Evolutionary conservation across 2,797 vertebrate species (phyloP).

Genomic region (Coracias cyanogaster): DNA sequence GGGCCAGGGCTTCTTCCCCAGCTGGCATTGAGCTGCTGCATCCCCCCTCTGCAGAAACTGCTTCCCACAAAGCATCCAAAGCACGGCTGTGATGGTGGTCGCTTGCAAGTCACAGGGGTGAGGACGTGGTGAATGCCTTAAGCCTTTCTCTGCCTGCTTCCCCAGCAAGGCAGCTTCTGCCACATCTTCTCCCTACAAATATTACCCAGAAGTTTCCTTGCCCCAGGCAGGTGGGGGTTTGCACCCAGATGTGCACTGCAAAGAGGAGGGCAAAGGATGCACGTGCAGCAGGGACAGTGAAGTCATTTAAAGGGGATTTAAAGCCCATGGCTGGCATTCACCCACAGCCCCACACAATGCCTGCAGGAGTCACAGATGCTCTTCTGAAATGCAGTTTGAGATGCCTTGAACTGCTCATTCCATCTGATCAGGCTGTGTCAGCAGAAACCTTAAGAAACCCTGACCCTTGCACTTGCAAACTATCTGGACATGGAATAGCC

Average conservation of each 20-base stretch:
- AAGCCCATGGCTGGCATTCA: not conserved
- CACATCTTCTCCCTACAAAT: not conserved
- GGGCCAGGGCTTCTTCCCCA: not conserved
- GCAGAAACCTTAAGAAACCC: not conserved
- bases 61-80: not conserved
- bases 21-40: not conserved
- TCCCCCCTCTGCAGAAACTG: not conserved
- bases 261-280: not conserved
- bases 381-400: not conserved
- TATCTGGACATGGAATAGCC: not conserved
- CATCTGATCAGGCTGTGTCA: rapidly evolving
- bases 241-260: too few relatives aligned
- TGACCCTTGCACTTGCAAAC: not conserved
- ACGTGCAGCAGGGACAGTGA: rapidly evolving
- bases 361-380: not conserved
- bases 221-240: not conserved
- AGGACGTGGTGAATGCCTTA: not conserved
- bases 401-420: not conserved
- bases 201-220: not conserved
- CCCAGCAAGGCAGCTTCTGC: not conserved
- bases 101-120: rapidly evolving
- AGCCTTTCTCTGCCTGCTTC: not conserved
- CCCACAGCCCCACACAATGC: not conserved
- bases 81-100: rapidly evolving
- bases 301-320: not conserved